These are phyloP conservation scores for Monomorium pharaonis DNA, from an alignment of 1,140 invertebrate genomes.

Conservation along the genomic window DNA sequence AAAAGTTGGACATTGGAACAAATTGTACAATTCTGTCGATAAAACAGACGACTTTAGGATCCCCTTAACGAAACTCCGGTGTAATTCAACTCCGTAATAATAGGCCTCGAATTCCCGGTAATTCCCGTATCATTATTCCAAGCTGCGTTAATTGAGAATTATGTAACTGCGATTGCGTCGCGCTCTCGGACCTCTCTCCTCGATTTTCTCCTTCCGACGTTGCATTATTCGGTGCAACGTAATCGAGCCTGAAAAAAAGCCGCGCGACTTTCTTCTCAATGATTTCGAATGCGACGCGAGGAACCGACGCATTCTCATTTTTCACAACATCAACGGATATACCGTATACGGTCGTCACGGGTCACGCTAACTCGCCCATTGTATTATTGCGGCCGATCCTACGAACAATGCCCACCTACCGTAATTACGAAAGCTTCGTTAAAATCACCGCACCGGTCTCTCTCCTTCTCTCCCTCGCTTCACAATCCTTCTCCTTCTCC, in stretches of 20 bases:
- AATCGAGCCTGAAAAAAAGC: conserved; percentile 30
- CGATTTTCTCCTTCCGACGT: neutral
- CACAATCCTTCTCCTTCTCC: neutral
- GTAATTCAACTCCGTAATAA: neutral
- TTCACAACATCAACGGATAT: conserved; percentile 41
- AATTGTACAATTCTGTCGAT: too few species aligned
- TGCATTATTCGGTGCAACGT: neutral
- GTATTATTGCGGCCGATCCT: conserved; percentile 44
- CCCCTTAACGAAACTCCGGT: neutral
- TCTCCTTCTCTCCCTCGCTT: neutral
- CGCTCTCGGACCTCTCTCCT: too few species aligned
- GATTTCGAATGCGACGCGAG: neutral
- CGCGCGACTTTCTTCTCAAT: neutral
- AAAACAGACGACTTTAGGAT: too few species aligned
- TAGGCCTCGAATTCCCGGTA: neutral
- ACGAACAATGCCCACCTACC: conserved; percentile 56
- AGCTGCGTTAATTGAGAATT: conserved; percentile 44
- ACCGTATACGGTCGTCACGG: conserved; percentile 64
- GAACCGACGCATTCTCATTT: conserved; percentile 17
- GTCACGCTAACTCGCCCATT: conserved; percentile 62
- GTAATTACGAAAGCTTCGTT: conserved; percentile 67
- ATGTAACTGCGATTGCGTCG: conserved; percentile 11
- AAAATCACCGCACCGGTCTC: conserved; percentile 39
- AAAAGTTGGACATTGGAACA: too few species aligned
- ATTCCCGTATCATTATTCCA: neutral